Evolutionary conservation across 2,888 invertebrate genomes (phyloP), one percentile per base, ranked within the genome.

Genomic region (Prionchulus punctatus): DNA sequence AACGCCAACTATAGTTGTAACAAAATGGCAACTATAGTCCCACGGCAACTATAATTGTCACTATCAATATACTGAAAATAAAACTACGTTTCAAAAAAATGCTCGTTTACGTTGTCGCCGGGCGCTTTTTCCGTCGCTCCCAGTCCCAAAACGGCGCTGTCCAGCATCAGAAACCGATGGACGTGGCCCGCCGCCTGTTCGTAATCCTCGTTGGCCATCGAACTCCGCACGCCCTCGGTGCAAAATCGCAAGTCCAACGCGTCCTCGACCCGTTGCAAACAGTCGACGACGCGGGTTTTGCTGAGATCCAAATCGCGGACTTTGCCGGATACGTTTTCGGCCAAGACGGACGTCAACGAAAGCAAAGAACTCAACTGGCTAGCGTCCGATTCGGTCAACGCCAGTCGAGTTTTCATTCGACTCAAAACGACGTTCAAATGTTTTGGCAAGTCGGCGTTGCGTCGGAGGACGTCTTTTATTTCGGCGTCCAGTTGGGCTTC

Each of bases 111-210:
- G n/a, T n/a, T n/a, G n/a, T n/a, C n/a, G n/a, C n/a, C n/a, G n/a
- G n/a, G n/a, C n/a, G n/a, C n/a, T n/a, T n/a, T n/a, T n/a, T n/a
- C n/a, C n/a, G n/a, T n/a, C n/a, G n/a, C 25, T 18, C 67, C 59
- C 58, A 67, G 60, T 54, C 66, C 65, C 55, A 69, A 66, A 1
- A 69, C 69, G 2, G 66, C 67, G 43, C 62, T 60, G 58, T 70
- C 70, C 30, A 70, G 62, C 1, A 66, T 64, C 15, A 70, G 61
- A 58, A 71, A 70, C 47, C 96, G 80, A 64, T 92, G 88, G 49
- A 98, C 85, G 70, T 94, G 94, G 0, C 83, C 88, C 15, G 96
- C 94, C 55, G 92, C 91, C 56, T 86, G 85, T 73, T 99, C 98
- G 75, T 86, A 96, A 72, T 99, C 91, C 73, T 94, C 91, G 64